These are phyloP conservation scores for Sinhomidia bicolor DNA, from an alignment of 2,888 invertebrate species.

Conservation along the genomic window DNA sequence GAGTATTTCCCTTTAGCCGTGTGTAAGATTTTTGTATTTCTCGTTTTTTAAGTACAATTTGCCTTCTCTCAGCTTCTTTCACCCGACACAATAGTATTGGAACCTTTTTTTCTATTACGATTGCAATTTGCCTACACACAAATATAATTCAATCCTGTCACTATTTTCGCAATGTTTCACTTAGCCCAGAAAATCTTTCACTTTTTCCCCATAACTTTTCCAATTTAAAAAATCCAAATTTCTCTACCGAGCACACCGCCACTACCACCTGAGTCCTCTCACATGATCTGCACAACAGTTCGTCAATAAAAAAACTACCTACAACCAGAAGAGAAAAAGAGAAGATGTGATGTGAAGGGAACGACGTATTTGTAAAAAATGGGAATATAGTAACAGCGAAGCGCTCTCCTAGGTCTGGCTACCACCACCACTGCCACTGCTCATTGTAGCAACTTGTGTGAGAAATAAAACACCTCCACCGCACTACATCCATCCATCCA, in stretches of 20 bases:
- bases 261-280: conserved; percentile 69
- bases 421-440: no score
- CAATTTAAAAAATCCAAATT: not conserved
- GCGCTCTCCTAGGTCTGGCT: not conserved
- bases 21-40: no score
- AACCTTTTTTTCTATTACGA: not conserved
- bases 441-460: conserved; percentile 41
- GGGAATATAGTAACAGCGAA: not conserved
- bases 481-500: not conserved
- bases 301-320: conserved; percentile 42
- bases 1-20: no score
- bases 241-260: conserved; percentile 6
- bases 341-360: not conserved
- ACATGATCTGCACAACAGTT: conserved; percentile 67
- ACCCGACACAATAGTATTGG: no score
- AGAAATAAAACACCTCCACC: conserved; percentile 41
- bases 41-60: no score
- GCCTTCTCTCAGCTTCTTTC: no score
- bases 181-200: not conserved
- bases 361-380: not conserved
- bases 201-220: not conserved
- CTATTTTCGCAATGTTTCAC: no score
- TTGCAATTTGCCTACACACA: not conserved
- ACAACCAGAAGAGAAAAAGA: not conserved
- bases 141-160: no score